Base-by-base conservation (phyloP, 2,113 vertebrate genomes). In the Cardinalis cardinalis region DNA sequence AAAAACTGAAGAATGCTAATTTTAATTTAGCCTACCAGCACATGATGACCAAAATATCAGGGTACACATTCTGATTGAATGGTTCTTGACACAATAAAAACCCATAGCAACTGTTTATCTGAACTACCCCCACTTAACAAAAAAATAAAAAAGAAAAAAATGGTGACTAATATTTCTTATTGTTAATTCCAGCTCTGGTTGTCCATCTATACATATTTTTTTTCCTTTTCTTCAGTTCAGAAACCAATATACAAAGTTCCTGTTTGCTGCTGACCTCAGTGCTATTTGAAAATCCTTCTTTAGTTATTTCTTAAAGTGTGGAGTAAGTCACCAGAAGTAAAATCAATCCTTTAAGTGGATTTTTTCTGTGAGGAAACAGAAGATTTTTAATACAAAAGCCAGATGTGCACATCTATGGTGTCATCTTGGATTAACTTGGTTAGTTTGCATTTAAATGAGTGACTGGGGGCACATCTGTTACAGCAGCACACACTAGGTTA, bases 381-480 rank as follows among this genome's bases (percentile, higher is more conserved):
- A 20, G 10, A 13, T 60, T 79, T 86, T 85, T 48, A 65, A 36
- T 32, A 49, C 4, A 24, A 71, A 80, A 21, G 20, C 9, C 9
- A 19, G 10, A 3, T 72, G 21, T 12, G 6, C 9, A 0, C 7
- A 66, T 32, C 34, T 73, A 7, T 1, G 1, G 7, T 41, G 20
- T 68, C n/a, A 66, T 31, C 19, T 48, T 59, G 8, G 19, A 9
- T 52, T 60, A n/a, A 44, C 56, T 59, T 80, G n/a, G 43, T n/a
- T 60, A 16, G 10, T 77, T 10, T 64, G 32, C 41, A n/a, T 12
- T 70, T 40, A 18, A 43, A 28, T 46, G 51, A 56, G 44, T 66
- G 52, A 19, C 56, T 12, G 11, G 41, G 21, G 73, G 16, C 23
- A 15, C 14, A 28, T 25, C 38, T 8, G 1, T 60, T 51, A 14